Base-by-base conservation (phyloP, 2,888 invertebrate genomes). In the Zhengitettix transpicula region DNA sequence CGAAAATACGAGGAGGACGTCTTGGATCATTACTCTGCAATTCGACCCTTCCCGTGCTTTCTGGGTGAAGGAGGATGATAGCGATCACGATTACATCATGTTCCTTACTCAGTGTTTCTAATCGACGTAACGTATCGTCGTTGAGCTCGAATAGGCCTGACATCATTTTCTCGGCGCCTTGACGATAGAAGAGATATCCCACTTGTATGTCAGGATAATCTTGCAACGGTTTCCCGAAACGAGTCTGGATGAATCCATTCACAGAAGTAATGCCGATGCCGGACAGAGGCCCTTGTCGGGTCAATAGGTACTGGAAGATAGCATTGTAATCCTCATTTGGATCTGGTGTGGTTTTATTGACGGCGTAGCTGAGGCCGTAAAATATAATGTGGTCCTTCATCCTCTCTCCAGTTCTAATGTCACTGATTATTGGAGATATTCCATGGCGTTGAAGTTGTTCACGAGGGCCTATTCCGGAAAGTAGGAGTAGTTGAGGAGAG, bases 401-500 rank as follows among this genome's bases (percentile, higher is more conserved):
- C 64, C 80, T 80, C 60, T 73, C 67, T 5, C 65, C 65, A 10
- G 65, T 66, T 12, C 60, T 63, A 60, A 69, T 14, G 57, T 69
- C 65, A 1, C 63, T 56, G 1, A 68, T 56, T 0, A 68, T 52
- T 8, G 67, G 67, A 17, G 74, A 67, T 58, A 28, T 28, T 28
- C 69, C 68, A 16, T 69, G 66, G 56, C 71, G 63, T 44, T 68
- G 58, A 10, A 78, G 67, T 56, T 75, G 72, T 1, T 70, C 66
- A 10, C 65, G 67, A 1, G 75, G 75, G 3, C 78, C 78, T 10
- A 82, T 71, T 1, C 83, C 83, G 15, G 81, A 81, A 15, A 82
- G 66, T 76, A 82, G 74, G 28, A 84, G 72, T 11, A 84, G 67
- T 68, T 84, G 82, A 0, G 82, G 79, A 10, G 78, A 74, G 67